A percentile compares a stretch with the other conserved stretches of the same genome.
Evolutionary conservation across 2,797 vertebrate genomes (phyloP).

Genomic region (Scolopax rusticola): DNA sequence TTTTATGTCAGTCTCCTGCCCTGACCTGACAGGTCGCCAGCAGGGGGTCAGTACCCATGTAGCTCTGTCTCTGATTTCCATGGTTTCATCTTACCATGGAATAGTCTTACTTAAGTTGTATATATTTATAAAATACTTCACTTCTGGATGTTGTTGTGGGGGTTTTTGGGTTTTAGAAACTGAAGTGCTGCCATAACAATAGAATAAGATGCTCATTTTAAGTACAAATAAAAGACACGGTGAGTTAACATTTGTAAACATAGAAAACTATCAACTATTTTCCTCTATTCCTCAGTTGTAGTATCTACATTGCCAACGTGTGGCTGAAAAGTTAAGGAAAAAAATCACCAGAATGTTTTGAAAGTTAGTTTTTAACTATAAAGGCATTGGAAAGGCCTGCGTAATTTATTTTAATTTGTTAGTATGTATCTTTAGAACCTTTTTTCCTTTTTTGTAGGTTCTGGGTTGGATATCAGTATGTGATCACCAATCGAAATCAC

Average conservation of each 20-base stretch:
- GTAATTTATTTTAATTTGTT: neutral
- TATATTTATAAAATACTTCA: neutral
- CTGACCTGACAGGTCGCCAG: neutral
- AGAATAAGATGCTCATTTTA: neutral
- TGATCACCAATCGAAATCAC: slow-evolving; percentile 92
- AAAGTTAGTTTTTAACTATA: neutral
- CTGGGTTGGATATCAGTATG: slow-evolving; percentile 99
- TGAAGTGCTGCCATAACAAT: neutral
- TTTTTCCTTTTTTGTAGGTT: slow-evolving; percentile 79
- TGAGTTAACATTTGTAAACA: neutral
- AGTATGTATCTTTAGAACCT: neutral
- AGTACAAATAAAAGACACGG: neutral
- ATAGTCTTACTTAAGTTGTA: neutral
- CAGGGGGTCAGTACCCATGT: neutral
- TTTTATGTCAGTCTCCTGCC: neutral
- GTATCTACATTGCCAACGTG: rapidly evolving
- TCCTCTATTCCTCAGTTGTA: neutral
- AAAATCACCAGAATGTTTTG: neutral
- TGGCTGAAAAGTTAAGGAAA: neutral
- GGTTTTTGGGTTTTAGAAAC: neutral
- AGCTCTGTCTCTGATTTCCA: neutral
- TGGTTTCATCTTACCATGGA: neutral
- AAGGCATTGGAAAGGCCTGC: neutral
- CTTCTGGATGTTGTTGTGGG: neutral
- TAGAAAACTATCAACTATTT: neutral